phyloP scores from a whole-genome alignment of 2,888 invertebrate species.

The Brachylomia viminalis region DNA sequence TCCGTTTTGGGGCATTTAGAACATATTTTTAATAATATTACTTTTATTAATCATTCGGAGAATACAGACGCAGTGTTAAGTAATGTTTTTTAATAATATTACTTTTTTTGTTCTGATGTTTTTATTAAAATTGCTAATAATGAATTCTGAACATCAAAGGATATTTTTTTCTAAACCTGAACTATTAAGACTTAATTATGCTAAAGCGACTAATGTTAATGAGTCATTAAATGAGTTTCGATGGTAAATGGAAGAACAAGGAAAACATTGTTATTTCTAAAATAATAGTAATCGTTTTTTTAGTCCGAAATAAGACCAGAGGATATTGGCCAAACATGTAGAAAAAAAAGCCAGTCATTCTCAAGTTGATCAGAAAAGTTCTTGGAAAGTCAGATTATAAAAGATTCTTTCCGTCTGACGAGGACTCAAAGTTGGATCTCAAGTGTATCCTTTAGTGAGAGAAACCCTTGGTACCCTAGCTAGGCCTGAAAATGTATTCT shows the following conservation, averaged over 20 bases:
- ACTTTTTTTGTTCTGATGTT: slow-evolving; percentile 7
- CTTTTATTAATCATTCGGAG: no score
- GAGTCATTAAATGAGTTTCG: neutral
- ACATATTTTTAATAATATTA: neutral
- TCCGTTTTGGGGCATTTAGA: slow-evolving; percentile 13
- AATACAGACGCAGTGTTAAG: no score
- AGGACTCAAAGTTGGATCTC: neutral
- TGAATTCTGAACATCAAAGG: neutral
- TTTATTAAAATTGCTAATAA: slow-evolving; percentile 11
- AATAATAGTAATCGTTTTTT: neutral
- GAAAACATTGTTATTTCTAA: neutral
- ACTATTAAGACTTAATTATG: slow-evolving; percentile 26
- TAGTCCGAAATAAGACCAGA: neutral
- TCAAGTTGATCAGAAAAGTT: neutral
- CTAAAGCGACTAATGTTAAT: neutral
- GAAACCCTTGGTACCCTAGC: neutral
- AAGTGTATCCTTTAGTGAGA: neutral
- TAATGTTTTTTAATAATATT: neutral
- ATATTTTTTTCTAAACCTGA: slow-evolving; percentile 27
- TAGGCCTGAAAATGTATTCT: neutral
- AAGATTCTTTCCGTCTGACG: neutral
- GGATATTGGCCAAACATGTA: neutral
- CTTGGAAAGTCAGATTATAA: neutral
- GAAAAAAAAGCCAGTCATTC: no score
- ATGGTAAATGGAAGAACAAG: neutral